phyloP scores from a whole-genome alignment of 2,113 vertebrate genomes.

The Saccopteryx leptura region DNA sequence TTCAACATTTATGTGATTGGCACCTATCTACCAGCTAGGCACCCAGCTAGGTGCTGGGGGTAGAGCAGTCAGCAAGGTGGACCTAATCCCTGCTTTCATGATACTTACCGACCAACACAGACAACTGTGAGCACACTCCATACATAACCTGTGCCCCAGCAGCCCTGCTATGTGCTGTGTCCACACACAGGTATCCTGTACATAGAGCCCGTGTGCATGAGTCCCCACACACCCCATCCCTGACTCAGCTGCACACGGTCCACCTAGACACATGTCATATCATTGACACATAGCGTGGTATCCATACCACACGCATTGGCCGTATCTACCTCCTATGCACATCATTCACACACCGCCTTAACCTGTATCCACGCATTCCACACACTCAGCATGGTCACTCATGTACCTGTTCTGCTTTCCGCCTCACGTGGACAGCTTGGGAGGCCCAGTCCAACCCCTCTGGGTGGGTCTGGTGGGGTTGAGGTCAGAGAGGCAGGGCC shows the following conservation, averaged over 20 bases:
- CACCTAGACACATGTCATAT: not conserved
- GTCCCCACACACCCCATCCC: accelerated
- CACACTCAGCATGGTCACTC: not conserved
- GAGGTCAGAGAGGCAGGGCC: slow-evolving; percentile 77
- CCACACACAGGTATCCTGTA: not conserved
- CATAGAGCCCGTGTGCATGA: accelerated
- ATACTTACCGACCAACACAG: not conserved
- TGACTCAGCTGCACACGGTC: not conserved
- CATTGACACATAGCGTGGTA: not conserved
- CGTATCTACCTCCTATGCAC: accelerated
- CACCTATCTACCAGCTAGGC: not conserved
- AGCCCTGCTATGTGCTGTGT: not conserved
- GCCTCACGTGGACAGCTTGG: not conserved
- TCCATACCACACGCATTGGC: too few relatives aligned
- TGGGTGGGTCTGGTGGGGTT: slow-evolving; percentile 1
- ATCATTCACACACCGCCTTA: not conserved
- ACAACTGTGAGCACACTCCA: not conserved
- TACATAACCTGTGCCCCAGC: not conserved
- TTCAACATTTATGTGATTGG: not conserved
- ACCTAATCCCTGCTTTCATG: not conserved
- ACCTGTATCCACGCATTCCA: not conserved
- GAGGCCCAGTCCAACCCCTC: not conserved
- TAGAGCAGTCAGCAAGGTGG: not conserved
- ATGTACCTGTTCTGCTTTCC: not conserved
- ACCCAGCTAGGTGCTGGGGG: not conserved